These are phyloP conservation scores for Pseudomyrmex dendroicus DNA, from an alignment of 1,140 invertebrate species.

Conservation along the genomic window DNA sequence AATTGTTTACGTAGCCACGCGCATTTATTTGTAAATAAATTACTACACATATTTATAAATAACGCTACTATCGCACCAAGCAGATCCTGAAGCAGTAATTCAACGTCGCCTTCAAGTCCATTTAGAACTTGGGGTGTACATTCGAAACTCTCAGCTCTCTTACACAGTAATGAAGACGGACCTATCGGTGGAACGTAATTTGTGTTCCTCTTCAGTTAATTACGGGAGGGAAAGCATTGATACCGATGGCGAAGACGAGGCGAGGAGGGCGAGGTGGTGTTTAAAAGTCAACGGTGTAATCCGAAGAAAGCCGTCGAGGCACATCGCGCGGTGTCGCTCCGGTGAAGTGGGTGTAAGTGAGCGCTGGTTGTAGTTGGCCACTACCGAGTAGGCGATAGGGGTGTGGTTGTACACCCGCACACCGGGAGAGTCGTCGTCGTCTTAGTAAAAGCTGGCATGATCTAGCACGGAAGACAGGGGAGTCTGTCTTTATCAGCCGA, in stretches of 20 bases:
- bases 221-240: conserved; percentile 35
- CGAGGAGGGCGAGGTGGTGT: conserved; percentile 42
- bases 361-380: conserved; percentile 63
- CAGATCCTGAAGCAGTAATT: conserved; percentile 8
- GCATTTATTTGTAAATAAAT: no score
- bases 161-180: conserved; percentile 21
- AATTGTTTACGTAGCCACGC: no score
- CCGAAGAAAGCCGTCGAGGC: conserved; percentile 74
- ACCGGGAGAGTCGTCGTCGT: conserved; percentile 48
- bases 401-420: conserved; percentile 59
- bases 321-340: conserved; percentile 61
- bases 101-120: background rate
- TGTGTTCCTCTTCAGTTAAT: conserved; percentile 59
- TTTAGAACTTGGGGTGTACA: background rate
- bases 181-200: conserved; percentile 42
- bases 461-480: conserved; percentile 74
- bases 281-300: conserved; percentile 64
- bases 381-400: conserved; percentile 38
- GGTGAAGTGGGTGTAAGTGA: conserved; percentile 73
- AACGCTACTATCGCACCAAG: background rate
- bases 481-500: conserved; percentile 79
- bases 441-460: conserved; percentile 75
- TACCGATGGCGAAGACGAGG: conserved; percentile 3
- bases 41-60: background rate
- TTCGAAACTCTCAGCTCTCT: conserved; percentile 12